Base-by-base conservation (phyloP, 2,113 vertebrate genomes). In the Melanocharis versteri region DNA sequence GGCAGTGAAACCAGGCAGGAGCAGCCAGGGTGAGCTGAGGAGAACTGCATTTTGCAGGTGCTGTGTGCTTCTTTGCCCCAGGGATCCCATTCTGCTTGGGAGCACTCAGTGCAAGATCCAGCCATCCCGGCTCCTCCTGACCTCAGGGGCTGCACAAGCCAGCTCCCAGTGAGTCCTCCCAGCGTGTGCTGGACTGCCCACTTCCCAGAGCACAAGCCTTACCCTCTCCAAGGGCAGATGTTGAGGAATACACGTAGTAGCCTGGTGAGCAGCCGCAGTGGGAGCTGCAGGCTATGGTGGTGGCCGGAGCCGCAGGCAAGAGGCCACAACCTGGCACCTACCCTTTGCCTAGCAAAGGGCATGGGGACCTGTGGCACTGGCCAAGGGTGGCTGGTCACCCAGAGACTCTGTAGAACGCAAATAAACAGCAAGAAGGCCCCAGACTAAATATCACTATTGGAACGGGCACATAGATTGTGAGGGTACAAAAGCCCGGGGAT, bases 391-490 rank as follows among this genome's bases (percentile, higher is more conserved):
- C 58, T 44, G 26, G 35, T 37, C 31, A 64, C 42, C 42, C 60
- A 66, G 77, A 66, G 23, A 24, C 28, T 44, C 60, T 31, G 15
- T 2, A 17, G 28, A 39, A 39, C 4, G 27, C 28, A 82, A n/a
- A 82, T 11, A 33, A 33, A 45, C 13, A 45, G 19, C 0, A 0
- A 45, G 87, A 45, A 73, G 27, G 39, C 4, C 39, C 19, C 44
- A 66, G 53, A 24, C 15, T 44, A 51, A 51, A 21, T 17, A 51
- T 2, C 44, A 37, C 3, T 0, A 51, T 4, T 17, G 23, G 44
- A 66, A 82, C 0, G 0, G 37, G 19, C 19, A 26, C 51, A n/a
- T 6, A 66, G 39, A 30, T 7, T 30, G 22, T 10, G 58, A 51
- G 60, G 28, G 11, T n/a, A 58, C 26, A 51, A 51, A 73, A 51